A percentile compares a stretch with the other conserved stretches of the same genome.
These are phyloP conservation scores for Podarcis cretensis DNA, from an alignment of 2,113 vertebrate species.

Conservation along the genomic window DNA sequence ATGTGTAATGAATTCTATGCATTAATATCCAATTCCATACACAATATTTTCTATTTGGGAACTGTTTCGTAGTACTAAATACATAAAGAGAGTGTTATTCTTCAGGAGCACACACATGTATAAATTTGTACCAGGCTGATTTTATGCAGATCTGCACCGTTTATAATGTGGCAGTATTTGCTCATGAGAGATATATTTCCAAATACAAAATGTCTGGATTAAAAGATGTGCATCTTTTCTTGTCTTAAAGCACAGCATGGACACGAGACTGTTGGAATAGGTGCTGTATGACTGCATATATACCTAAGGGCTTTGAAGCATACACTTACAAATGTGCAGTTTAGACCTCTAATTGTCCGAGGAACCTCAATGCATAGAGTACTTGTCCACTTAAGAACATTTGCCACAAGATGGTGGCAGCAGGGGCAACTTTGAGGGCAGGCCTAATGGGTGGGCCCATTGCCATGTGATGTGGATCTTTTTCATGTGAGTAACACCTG, in stretches of 20 bases:
- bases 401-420: too few relatives aligned
- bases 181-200: background rate
- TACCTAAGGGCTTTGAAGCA: background rate
- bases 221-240: too few relatives aligned
- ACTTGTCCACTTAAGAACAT: too few relatives aligned
- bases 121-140: background rate
- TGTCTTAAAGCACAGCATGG: slow-evolving; percentile 34
- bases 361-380: too few relatives aligned
- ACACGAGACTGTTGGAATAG: slow-evolving; percentile 62
- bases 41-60: background rate
- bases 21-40: background rate
- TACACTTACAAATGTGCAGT: background rate
- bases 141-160: background rate
- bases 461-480: too few relatives aligned
- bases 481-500: too few relatives aligned
- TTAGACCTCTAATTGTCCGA: too few relatives aligned
- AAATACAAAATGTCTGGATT: too few relatives aligned
- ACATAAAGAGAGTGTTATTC: background rate
- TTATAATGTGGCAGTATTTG: background rate
- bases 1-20: background rate
- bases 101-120: background rate
- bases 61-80: background rate
- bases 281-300: slow-evolving; percentile 51
- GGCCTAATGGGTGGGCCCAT: too few relatives aligned
- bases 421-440: too few relatives aligned